A percentile compares a stretch with the other conserved stretches of the same genome.
Conservation (phyloP, 2,888 invertebrate species). For the Harpalus rufipes region DNA sequence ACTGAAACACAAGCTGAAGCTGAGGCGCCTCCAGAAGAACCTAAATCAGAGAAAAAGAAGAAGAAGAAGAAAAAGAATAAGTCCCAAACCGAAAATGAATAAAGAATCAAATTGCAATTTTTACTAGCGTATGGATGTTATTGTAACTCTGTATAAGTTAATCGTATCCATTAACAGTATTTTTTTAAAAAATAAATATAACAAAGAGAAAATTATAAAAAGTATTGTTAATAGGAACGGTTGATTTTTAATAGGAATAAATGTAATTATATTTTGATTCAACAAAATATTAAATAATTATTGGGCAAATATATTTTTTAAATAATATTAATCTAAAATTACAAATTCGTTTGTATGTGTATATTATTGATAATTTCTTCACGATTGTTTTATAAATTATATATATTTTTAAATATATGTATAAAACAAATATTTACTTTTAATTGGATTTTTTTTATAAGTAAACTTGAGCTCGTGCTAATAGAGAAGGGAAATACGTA, state of each 20-base stretch:
- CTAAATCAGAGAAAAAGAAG: constrained; percentile 61
- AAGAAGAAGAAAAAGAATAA: constrained; percentile 58
- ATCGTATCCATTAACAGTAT: constrained; percentile 14
- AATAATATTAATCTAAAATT: neutral
- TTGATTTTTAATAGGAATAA: neutral
- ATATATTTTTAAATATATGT: constrained; percentile 10
- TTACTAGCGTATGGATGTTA: neutral
- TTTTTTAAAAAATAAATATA: constrained; percentile 12
- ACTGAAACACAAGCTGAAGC: constrained; percentile 59
- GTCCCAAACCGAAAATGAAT: constrained; percentile 11
- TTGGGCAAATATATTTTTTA: constrained; percentile 20
- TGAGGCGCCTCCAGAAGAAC: constrained; percentile 65
- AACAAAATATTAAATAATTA: constrained; percentile 2
- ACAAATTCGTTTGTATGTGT: constrained; percentile 28
- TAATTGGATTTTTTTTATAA: neutral
- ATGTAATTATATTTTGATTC: constrained; percentile 9
- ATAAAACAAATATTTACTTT: neutral
- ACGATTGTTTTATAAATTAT: neutral
- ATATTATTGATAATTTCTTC: neutral
- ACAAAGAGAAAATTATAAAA: neutral
- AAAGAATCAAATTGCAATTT: constrained; percentile 19
- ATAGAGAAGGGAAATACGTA: too few relatives aligned
- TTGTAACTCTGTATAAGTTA: neutral
- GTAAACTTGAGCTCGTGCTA: too few relatives aligned
- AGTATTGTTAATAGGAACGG: constrained; percentile 20